Conservation (phyloP, 2,797 vertebrate species). For the Argentina silus region DNA sequence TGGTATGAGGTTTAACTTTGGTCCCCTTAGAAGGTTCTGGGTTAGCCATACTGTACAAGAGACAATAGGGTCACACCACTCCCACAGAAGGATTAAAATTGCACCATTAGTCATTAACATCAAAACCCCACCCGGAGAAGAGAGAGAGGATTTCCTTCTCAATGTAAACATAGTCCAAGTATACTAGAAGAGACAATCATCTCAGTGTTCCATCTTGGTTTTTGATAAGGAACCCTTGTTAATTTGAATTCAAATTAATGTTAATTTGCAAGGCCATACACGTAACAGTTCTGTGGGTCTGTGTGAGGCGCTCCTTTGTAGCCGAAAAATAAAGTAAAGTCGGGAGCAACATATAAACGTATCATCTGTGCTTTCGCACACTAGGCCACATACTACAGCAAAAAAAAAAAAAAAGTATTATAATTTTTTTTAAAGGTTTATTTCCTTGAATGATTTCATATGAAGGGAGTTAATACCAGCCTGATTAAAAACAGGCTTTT, state of each 20-base stretch:
- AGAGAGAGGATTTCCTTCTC: neutral
- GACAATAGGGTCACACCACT: conserved; percentile 56
- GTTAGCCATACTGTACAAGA: conserved; percentile 65
- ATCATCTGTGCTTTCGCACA: neutral
- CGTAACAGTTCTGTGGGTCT: neutral
- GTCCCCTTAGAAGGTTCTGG: conserved; percentile 45
- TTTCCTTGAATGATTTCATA: neutral
- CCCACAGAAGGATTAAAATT: conserved; percentile 53
- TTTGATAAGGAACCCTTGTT: neutral
- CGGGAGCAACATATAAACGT: neutral
- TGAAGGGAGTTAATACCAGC: neutral
- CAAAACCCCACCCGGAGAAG: conserved; percentile 23
- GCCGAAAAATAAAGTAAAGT: neutral
- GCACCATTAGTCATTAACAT: conserved; percentile 58
- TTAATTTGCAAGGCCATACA: neutral
- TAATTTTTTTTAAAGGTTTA: neutral
- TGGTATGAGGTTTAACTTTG: conserved; percentile 66
- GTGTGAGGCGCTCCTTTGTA: neutral
- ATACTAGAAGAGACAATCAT: neutral
- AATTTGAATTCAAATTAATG: neutral
- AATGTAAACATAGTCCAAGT: neutral
- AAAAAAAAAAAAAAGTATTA: neutral
- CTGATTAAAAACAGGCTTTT: neutral
- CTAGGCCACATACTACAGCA: neutral
- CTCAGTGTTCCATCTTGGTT: neutral